A percentile compares a stretch with the other conserved stretches of the same genome.
These are phyloP conservation scores for Tetanocera ferruginea DNA, from an alignment of 2,888 invertebrate species.

Conservation along the genomic window DNA sequence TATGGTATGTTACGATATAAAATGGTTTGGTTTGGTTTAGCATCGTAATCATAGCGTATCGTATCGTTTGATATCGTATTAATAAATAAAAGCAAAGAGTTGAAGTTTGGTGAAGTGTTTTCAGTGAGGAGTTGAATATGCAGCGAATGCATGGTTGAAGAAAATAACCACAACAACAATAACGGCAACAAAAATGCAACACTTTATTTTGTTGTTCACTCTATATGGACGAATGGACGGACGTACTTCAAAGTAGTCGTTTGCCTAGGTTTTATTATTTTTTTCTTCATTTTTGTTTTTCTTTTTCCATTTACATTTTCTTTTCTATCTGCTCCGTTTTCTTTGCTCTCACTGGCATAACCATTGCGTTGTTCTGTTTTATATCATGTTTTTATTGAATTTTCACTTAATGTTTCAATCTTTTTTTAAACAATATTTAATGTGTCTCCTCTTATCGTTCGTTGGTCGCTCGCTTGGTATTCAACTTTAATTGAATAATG, in stretches of 20 bases:
- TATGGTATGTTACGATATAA: too few species aligned
- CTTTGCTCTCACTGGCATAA: neutral
- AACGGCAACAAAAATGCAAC: too few species aligned
- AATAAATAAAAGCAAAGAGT: neutral
- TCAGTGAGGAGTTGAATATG: neutral
- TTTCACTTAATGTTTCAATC: too few species aligned
- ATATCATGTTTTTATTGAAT: too few species aligned
- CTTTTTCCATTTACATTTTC: neutral
- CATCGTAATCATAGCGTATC: too few species aligned
- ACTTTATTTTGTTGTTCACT: neutral
- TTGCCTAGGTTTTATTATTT: neutral
- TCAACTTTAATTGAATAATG: neutral
- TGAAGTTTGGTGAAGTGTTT: neutral
- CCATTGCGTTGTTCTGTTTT: neutral
- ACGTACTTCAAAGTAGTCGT: neutral
- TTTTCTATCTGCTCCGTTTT: neutral
- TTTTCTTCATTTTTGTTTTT: neutral
- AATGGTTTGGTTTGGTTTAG: too few species aligned
- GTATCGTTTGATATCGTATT: too few species aligned
- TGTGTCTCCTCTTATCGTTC: too few species aligned
- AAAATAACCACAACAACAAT: neutral
- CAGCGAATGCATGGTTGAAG: conserved; percentile 17
- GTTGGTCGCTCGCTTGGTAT: too few species aligned
- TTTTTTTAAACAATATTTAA: too few species aligned
- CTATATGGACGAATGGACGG: neutral